Base-by-base conservation (phyloP, 2,888 invertebrate species). In the Luffia ferchaultella region DNA sequence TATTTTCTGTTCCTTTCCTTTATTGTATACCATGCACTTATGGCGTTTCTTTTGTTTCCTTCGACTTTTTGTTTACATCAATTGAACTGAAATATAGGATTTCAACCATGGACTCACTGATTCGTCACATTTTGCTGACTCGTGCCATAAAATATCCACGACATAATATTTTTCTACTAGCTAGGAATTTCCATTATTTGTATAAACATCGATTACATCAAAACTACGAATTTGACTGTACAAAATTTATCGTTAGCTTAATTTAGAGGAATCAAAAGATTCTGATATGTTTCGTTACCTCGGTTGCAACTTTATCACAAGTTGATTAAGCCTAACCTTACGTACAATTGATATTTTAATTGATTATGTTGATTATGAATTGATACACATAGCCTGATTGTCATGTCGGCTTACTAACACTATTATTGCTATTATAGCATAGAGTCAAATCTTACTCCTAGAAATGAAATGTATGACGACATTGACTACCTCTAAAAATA, bases 261-360 rank as follows among this genome's bases (percentile, higher is more conserved):
- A 19, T 7, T 82, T 86, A 87, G 69, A 65, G 87, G 88, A 87
- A 88, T 85, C 88, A 87, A 80, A 73, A 82, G 87, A 88, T 85
- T 86, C 88, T 88, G 88, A 88, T 88, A 88, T 88, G 88, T 88
- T 83, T 88, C 85, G 86, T 88, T 88, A 88, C 87, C 87, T 88
- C 87, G 88, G 88, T 88, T 88, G 88, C 84, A 85, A 84, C 84
- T 79, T 68, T 82, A 85, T 85, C 85, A 84, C 84, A 74, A 79
- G 83, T 82, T 83, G 83, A 58, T 71, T 64, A 74, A 70, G 63
- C 60, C 72, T 76, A 76, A 12, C 61, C 59, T 61, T 67, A 63
- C 18, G 2, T 48, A 48, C 7, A 51, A 55, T 73, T 76, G 82
- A 83, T 77, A 83, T 71, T 56, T 69, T 74, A 70, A 71, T 74